Evolutionary conservation across 2,888 invertebrate species (phyloP).

Genomic region (Lymantria monacha): DNA sequence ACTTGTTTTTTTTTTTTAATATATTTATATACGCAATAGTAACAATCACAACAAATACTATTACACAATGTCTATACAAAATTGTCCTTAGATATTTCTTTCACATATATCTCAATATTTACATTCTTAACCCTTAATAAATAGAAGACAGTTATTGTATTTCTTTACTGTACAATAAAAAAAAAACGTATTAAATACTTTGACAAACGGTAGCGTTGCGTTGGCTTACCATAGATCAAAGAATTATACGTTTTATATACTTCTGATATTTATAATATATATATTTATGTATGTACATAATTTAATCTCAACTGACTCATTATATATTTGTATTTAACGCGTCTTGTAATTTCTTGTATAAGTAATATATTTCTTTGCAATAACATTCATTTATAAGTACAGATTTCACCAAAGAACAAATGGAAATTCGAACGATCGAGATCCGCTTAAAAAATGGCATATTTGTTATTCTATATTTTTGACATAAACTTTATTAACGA

Average conservation of each 20-base stretch:
- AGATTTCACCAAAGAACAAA: constrained; percentile 16
- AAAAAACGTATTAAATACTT: constrained; percentile 36
- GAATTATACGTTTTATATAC: constrained; percentile 35
- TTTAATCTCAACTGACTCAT: constrained; percentile 46
- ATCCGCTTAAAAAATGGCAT: constrained; percentile 29
- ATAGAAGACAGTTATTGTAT: constrained; percentile 45
- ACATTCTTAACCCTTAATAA: constrained; percentile 62
- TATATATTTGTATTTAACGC: constrained; percentile 28
- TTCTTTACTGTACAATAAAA: constrained; percentile 44
- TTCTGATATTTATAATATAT: constrained; percentile 33
- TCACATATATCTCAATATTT: constrained; percentile 52
- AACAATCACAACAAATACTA: constrained; percentile 63
- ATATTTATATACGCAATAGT: constrained; percentile 24
- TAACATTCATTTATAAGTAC: constrained; percentile 34
- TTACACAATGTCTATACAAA: constrained; percentile 63
- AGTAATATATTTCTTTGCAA: constrained; percentile 22
- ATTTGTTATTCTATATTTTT: not conserved
- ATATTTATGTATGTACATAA: constrained; percentile 42
- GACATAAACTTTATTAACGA: too few relatives aligned
- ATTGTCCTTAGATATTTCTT: constrained; percentile 61
- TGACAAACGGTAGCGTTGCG: constrained; percentile 7
- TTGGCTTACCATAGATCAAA: not conserved
- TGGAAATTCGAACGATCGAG: constrained; percentile 45
- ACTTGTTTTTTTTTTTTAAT: constrained; percentile 31
- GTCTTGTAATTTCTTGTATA: constrained; percentile 24